Evolutionary conservation across 2,113 vertebrate species (phyloP), one percentile per base, ranked within the genome.

Genomic region (Thomomys bottae): DNA sequence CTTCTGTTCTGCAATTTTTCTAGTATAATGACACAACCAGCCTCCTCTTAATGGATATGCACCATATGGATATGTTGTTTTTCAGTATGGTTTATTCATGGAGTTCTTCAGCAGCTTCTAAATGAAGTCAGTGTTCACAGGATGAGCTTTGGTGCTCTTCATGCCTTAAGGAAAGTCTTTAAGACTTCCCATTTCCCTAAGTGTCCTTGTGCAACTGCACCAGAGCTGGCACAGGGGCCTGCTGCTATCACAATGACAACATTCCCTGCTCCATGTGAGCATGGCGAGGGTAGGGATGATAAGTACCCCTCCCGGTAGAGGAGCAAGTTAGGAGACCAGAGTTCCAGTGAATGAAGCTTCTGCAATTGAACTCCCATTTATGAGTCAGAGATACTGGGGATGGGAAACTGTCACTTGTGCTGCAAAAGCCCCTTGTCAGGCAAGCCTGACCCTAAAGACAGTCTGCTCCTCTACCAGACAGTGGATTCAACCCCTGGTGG

Each of bases 251-350:
- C 23, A 42, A 24, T 61, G 45, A 23, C 8, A 36, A 23, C 8
- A 36, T 6, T 34, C 15, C 40, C 45, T 0, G 1, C 20, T 73
- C 80, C 18, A 30, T 18, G 21, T 70, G 32, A 59, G 57, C 36
- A 17, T 36, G 15, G 15, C 11, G 5, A 5, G 5, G 28, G 11
- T 2, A 10, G 21, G 17, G 3, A 17, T 17, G 20, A 17, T 34
- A 42, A 11, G 32, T 38, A 40, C 30, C 3, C 6, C 8, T 87
- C 6, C 34, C 21, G 20, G 6, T 11, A n/a, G 36, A 11, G 21
- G 85, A 15, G 15, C 21, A 36, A 45, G 34, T 4, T 66, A 45
- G 23, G 59, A 1, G 17, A 63, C 7, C 2, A 6, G 40, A 9
- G 0, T 6, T 28, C 81, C 49, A 28, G 14, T 1, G 30, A 45